Base-by-base conservation (phyloP, 2,797 vertebrate species). In the Semaprochilodus insignis region DNA sequence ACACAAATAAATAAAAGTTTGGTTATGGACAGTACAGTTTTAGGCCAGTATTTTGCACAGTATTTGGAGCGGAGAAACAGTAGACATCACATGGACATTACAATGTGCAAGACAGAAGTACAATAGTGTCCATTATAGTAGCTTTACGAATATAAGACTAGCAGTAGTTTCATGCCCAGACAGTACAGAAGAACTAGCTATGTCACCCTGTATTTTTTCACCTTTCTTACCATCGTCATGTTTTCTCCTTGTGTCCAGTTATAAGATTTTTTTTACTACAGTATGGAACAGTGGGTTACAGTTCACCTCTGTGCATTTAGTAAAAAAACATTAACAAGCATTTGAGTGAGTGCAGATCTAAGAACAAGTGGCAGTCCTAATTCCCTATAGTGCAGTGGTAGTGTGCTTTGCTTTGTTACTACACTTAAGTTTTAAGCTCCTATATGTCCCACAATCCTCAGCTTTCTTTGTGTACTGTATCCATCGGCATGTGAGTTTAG, bases 81-180 rank as follows among this genome's bases (percentile, higher is more conserved):
- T 87, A 87, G 87, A 90, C 88, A 88, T 90, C 80, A 89, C 82
- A 85, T 75, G 88, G 87, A 85, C 83, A 91, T 88, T 90, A 90
- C 86, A 93, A 89, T 91, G 94, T 95, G 94, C 93, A 95, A 93
- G 91, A 90, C 79, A 81, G 88, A 83, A 90, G 90, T 86, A 92
- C 92, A 95, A 92, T 91, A 91, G 91, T 88, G 92, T 88, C 87
- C 73, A 81, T 73, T 87, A 87, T 69, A 81, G 78, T 74, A 74
- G 83, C 72, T 76, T 71, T 13, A 80, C 81, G 88, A 89, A 66
- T 25, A 57, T 54, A 79, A 80, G 36, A 62, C 57, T 63, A 74
- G 34, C 66, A 81, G 79, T 84, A 77, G 31, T 79, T 81, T 54
- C 75, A 72, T 31, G 23, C 40, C 31, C 31, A 51, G 52, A 60